phyloP scores from a whole-genome alignment of 2,888 invertebrate genomes.

The Myopa testacea region DNA sequence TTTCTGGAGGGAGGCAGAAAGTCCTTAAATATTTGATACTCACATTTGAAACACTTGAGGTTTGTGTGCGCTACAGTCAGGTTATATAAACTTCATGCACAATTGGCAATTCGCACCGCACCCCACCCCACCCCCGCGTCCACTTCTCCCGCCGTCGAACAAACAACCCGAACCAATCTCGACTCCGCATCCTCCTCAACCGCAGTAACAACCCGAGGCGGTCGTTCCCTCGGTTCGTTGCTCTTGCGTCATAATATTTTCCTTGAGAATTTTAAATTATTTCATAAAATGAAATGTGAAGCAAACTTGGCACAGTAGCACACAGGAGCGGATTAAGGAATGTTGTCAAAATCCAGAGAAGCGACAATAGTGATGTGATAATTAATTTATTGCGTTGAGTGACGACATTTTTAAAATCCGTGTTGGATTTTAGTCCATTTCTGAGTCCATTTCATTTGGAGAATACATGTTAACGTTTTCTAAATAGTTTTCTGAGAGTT shows the following conservation, averaged over 20 bases:
- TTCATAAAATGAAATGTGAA: slow-evolving; percentile 24
- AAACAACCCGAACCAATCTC: not conserved
- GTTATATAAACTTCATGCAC: slow-evolving; percentile 21
- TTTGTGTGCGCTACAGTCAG: not conserved
- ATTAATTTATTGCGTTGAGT: too few relatives aligned
- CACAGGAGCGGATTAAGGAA: not conserved
- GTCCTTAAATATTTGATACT: slow-evolving; percentile 39
- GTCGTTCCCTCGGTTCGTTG: slow-evolving; percentile 17
- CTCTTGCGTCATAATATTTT: slow-evolving; percentile 38
- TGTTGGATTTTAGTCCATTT: too few relatives aligned
- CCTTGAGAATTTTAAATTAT: slow-evolving; percentile 36
- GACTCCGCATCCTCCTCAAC: not conserved
- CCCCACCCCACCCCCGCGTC: not conserved
- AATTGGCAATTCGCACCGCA: slow-evolving; percentile 10
- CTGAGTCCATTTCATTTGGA: too few relatives aligned
- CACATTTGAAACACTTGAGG: not conserved
- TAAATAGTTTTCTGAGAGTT: too few relatives aligned
- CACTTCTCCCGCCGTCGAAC: too few relatives aligned
- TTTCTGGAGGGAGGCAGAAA: not conserved
- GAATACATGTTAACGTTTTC: too few relatives aligned
- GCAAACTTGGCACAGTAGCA: not conserved
- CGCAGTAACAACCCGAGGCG: slow-evolving; percentile 32
- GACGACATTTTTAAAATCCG: too few relatives aligned
- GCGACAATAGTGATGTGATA: too few relatives aligned
- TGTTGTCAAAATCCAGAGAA: not conserved